These are phyloP conservation scores for Camponotus fellah DNA, from an alignment of 2,888 invertebrate species.

Conservation along the genomic window DNA sequence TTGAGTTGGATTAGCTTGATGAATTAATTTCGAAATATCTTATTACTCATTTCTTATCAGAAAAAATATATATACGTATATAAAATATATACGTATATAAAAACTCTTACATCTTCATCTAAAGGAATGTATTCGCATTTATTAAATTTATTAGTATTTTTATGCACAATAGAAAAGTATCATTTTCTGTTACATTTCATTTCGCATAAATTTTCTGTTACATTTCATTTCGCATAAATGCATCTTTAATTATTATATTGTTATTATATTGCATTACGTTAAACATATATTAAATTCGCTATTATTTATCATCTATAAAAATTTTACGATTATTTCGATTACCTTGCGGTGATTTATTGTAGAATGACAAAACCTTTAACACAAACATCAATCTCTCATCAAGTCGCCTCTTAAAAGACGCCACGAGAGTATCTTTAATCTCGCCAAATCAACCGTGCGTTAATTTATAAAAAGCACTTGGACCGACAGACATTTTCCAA, in stretches of 20 bases:
- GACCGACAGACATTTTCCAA: conserved; percentile 26
- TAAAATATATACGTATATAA: too few relatives aligned
- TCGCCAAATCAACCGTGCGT: conserved; percentile 27
- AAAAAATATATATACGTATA: background rate
- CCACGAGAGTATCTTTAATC: conserved; percentile 28
- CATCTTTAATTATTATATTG: conserved; percentile 23
- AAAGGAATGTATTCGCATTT: background rate
- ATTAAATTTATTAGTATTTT: background rate
- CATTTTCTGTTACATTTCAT: background rate
- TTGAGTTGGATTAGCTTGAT: background rate
- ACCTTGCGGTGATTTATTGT: background rate
- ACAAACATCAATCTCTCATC: background rate
- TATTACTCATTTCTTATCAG: background rate
- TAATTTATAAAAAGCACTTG: conserved; percentile 34
- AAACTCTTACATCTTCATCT: background rate
- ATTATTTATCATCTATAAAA: background rate
- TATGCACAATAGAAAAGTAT: background rate
- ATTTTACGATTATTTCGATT: background rate
- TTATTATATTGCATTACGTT: background rate
- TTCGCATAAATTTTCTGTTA: background rate
- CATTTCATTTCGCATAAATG: background rate
- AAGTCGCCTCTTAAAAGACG: background rate
- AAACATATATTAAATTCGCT: background rate
- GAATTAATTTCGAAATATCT: background rate
- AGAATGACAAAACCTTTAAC: conserved; percentile 1